Conservation (phyloP, 2,888 invertebrate species). For the Gastrophysa polygoni region DNA sequence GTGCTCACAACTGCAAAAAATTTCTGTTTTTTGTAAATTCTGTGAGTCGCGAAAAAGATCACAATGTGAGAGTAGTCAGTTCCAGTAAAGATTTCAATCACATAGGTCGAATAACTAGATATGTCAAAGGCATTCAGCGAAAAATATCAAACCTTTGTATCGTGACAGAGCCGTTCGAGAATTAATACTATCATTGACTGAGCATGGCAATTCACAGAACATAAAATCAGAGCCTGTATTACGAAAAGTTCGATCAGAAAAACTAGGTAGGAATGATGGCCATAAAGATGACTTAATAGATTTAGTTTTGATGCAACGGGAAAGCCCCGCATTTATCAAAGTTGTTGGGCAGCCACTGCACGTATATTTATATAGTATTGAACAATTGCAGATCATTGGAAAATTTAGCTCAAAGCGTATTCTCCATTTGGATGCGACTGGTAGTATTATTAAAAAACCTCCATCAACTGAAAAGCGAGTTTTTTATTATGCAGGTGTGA, state of each 20-base stretch:
- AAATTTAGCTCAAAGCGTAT: slow-evolving; percentile 2
- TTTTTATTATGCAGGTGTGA: slow-evolving; percentile 21
- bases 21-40: slow-evolving; percentile 7
- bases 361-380: slow-evolving; percentile 9
- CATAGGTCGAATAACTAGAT: slow-evolving; percentile 9
- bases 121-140: slow-evolving; percentile 8
- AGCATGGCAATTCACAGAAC: slow-evolving; percentile 2
- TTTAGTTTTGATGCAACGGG: slow-evolving; percentile 9
- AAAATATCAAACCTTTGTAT: slow-evolving; percentile 12
- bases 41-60: slow-evolving; percentile 2
- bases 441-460: slow-evolving; percentile 14
- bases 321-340: neutral
- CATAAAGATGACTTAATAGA: slow-evolving; percentile 4
- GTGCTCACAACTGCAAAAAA: slow-evolving; percentile 9
- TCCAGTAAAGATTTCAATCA: slow-evolving; percentile 9
- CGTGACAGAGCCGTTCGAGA: slow-evolving; percentile 2
- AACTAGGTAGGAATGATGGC: slow-evolving; percentile 1
- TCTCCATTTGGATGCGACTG: slow-evolving; percentile 19
- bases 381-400: slow-evolving; percentile 15
- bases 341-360: slow-evolving; percentile 9
- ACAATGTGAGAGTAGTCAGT: neutral
- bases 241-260: slow-evolving; percentile 14
- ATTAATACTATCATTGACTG: neutral
- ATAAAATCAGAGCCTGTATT: slow-evolving; percentile 13
- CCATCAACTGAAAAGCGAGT: neutral